These are phyloP conservation scores for Pemphigus obesinymphae DNA, from an alignment of 1,140 invertebrate species.

Conservation along the genomic window DNA sequence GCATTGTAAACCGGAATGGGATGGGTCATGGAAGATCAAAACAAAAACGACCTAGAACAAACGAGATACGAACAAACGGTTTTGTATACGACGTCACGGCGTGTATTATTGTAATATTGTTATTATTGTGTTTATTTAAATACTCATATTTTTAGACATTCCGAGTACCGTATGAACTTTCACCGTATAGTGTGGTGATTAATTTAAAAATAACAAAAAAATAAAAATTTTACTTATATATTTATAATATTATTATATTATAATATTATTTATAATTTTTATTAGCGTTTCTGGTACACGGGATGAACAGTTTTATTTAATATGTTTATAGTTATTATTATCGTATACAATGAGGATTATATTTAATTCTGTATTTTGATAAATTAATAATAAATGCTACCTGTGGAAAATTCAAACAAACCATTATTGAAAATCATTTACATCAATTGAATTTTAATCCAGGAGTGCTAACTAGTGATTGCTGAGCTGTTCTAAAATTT, in stretches of 20 bases:
- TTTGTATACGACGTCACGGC: no score
- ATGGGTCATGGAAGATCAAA: not conserved
- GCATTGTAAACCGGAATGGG: conserved; percentile 8
- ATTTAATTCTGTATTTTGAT: not conserved
- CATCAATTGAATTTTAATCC: no score
- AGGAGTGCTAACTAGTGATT: no score
- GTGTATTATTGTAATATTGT: no score
- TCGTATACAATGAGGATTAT: not conserved
- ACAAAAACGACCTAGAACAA: conserved; percentile 19
- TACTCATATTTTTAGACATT: not conserved
- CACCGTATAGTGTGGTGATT: not conserved
- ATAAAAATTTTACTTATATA: no score
- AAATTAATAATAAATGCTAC: not conserved
- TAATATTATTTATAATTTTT: no score
- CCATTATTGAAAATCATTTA: no score
- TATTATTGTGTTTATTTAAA: not conserved
- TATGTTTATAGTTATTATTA: not conserved
- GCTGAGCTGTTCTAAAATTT: no score
- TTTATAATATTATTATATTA: no score
- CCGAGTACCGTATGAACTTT: not conserved
- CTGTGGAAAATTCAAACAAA: not conserved
- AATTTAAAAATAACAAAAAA: not conserved
- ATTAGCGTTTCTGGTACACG: not conserved
- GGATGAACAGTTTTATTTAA: conserved; percentile 4
- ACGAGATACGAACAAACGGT: not conserved